Conservation (phyloP, 2,888 invertebrate species). For the Pseudoips prasinana region DNA sequence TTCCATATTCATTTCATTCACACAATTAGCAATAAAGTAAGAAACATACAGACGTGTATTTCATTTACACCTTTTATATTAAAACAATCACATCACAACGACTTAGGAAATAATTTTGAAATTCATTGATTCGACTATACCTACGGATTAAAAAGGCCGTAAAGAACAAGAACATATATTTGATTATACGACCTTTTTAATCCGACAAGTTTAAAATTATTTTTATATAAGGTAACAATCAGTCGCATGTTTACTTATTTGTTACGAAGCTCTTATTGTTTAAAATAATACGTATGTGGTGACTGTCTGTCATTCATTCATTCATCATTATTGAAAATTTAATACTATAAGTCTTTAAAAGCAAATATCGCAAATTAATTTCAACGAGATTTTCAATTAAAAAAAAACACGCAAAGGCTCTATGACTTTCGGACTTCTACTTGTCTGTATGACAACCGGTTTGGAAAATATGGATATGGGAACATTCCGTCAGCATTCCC, state of each 20-base stretch:
- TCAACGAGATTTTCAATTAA: too few species aligned
- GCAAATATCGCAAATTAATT: too few species aligned
- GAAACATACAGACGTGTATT: slow-evolving; percentile 24
- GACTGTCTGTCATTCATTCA: slow-evolving; percentile 20
- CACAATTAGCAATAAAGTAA: slow-evolving; percentile 34
- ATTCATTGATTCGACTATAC: too few species aligned
- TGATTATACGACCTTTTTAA: too few species aligned
- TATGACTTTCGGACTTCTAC: too few species aligned
- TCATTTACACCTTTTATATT: slow-evolving; percentile 28
- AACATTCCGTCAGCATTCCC: too few species aligned
- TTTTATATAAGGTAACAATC: slow-evolving; percentile 44
- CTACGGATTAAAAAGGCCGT: too few species aligned
- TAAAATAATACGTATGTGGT: slow-evolving; percentile 9
- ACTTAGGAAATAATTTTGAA: slow-evolving; percentile 36
- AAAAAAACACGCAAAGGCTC: too few species aligned
- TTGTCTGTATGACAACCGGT: too few species aligned
- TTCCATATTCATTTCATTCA: slow-evolving; percentile 11
- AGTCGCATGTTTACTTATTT: slow-evolving; percentile 49
- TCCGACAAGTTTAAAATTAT: slow-evolving; percentile 2
- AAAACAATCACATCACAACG: slow-evolving; percentile 33
- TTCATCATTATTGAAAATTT: neutral
- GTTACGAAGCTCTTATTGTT: slow-evolving; percentile 47
- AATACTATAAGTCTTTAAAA: too few species aligned
- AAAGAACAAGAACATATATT: too few species aligned
- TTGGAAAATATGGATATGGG: too few species aligned